Evolutionary conservation across 2,797 vertebrate genomes (phyloP), one percentile per base, ranked within the genome.

Genomic region (Pangasius sanitwongsei): DNA sequence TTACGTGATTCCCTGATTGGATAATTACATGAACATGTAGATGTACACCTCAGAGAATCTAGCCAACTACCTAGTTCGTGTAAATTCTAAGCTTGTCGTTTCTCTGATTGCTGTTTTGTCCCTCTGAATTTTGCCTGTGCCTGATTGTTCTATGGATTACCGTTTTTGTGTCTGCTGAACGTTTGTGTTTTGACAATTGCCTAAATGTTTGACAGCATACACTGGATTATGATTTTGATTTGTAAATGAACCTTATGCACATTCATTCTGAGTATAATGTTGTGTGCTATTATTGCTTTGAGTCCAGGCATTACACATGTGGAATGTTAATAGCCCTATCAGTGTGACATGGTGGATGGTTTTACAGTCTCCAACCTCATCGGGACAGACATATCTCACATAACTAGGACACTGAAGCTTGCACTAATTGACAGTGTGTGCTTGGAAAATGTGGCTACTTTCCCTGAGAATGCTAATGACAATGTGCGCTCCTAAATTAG

Each of bases 381-480:
- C 6, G 25, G 53, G 44, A 50, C 75, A 53, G 44, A 53, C 48
- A 31, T 78, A 78, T 50, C 44, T 15, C 44, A 77, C n/a, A 80
- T 61, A 41, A 25, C 34, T 41, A 78, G 75, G 20, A 78, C 23
- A 61, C 2, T 37, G 4, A 82, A 13, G 55, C 34, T 59, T 41
- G 50, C 77, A 57, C 53, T 41, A 41, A 15, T 0, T 18, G 53
- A 77, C 44, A 31, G 48, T 53, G 67, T 50, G 13, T 31, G 28
- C 48, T 57, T 67, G 28, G 69, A 37, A 82, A 83, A 74, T 78
- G 9, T 6, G 9, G 37, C 82, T 57, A 44, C 70, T 63, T 81
- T 85, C 87, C 28, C 31, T 41, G 41, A 55, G 41, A 48, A 78
- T 41, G 18, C 67, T 90, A 87, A 88, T 83, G 89, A 83, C 61